Percentiles rank a stretch among this genome's conserved stretches.
Conservation (phyloP, 2,888 invertebrate genomes). For the Plagodis dolabraria region DNA sequence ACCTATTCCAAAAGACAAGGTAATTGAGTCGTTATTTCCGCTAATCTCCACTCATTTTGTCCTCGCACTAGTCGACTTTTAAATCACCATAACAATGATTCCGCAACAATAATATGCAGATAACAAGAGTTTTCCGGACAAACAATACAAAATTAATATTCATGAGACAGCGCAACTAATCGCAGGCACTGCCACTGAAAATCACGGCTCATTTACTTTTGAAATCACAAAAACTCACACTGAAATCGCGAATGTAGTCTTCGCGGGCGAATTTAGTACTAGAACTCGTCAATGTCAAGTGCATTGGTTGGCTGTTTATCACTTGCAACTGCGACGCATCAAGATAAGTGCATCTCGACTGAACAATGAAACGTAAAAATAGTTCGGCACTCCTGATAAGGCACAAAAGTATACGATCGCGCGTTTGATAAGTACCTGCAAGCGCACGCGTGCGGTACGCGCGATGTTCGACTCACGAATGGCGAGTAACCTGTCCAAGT, state of each 20-base stretch:
- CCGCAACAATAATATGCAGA: constrained; percentile 70
- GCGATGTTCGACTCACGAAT: constrained; percentile 77
- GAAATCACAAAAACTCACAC: constrained; percentile 45
- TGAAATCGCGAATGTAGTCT: constrained; percentile 33
- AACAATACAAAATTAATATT: constrained; percentile 69
- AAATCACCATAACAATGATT: constrained; percentile 77
- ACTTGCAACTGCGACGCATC: constrained; percentile 50
- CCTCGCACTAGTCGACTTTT: constrained; percentile 57
- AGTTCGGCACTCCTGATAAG: constrained; percentile 64
- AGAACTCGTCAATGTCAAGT: constrained; percentile 63
- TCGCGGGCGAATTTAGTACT: constrained; percentile 26
- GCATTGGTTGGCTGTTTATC: constrained; percentile 55
- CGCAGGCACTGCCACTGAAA: constrained; percentile 62
- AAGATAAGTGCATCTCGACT: constrained; percentile 63
- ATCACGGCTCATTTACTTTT: constrained; percentile 53
- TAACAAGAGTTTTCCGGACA: constrained; percentile 67
- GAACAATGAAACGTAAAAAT: constrained; percentile 55
- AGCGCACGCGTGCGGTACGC: constrained; percentile 65
- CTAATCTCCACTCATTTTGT: constrained; percentile 66
- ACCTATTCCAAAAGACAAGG: constrained; percentile 54
- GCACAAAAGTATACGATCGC: constrained; percentile 60
- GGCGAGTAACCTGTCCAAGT: constrained; percentile 59
- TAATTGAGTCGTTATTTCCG: constrained; percentile 70
- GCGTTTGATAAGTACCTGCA: constrained; percentile 57
- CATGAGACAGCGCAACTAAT: constrained; percentile 58